These are phyloP conservation scores for Nudaria mundana DNA, from an alignment of 2,888 invertebrate species.

Conservation along the genomic window DNA sequence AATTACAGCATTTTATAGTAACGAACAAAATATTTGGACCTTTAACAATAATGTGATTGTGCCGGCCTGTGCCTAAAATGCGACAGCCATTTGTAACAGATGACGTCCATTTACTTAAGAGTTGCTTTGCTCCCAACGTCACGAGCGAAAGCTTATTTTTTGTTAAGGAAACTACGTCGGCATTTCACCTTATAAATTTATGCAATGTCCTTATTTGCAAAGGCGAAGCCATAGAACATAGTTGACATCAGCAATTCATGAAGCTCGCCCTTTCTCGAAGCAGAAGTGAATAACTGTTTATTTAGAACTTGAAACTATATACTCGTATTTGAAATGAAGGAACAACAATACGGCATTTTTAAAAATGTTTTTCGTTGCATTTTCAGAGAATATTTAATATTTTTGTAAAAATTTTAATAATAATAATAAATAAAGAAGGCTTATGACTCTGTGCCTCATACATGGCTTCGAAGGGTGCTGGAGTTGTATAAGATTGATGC, in stretches of 20 bases:
- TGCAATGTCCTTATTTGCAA: constrained; percentile 58
- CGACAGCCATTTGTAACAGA: not conserved
- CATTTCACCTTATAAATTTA: constrained; percentile 50
- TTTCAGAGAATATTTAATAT: too few relatives aligned
- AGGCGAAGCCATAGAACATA: constrained; percentile 50
- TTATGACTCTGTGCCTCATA: too few relatives aligned
- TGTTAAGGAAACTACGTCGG: constrained; percentile 36
- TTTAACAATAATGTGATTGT: not conserved
- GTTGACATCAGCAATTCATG: constrained; percentile 69
- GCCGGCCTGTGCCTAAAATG: not conserved
- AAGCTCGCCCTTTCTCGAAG: constrained; percentile 41
- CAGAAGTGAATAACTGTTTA: constrained; percentile 48
- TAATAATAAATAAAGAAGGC: too few relatives aligned
- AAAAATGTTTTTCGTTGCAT: too few relatives aligned
- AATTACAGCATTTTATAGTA: too few relatives aligned
- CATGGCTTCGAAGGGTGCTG: too few relatives aligned
- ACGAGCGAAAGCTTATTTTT: constrained; percentile 37
- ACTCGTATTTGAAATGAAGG: constrained; percentile 14
- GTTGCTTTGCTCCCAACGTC: constrained; percentile 30
- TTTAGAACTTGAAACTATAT: constrained; percentile 46
- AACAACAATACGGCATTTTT: too few relatives aligned
- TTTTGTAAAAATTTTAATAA: too few relatives aligned
- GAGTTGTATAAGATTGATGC: too few relatives aligned
- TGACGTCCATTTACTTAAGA: constrained; percentile 39
- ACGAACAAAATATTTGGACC: too few relatives aligned